These are phyloP conservation scores for Ictidomys tridecemlineatus DNA, from an alignment of 2,113 vertebrate genomes.

Conservation along the genomic window DNA sequence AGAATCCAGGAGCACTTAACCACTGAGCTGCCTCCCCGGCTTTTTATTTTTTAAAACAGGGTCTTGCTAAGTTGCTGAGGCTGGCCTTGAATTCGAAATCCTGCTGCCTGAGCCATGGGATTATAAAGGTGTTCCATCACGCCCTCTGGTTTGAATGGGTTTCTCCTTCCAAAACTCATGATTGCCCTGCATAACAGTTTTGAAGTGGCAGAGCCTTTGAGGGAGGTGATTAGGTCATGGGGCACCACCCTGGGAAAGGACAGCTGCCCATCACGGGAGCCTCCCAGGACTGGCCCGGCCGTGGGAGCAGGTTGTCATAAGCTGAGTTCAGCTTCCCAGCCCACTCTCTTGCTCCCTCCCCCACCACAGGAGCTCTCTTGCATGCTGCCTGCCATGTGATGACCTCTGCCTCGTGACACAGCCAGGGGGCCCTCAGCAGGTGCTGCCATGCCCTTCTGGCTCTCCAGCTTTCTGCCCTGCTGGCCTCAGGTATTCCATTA, in stretches of 20 bases:
- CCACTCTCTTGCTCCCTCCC: not conserved
- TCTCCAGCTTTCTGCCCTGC: not conserved
- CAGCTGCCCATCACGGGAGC: accelerated
- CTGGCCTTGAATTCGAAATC: too few relatives aligned
- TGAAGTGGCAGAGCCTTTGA: not conserved
- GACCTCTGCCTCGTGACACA: not conserved
- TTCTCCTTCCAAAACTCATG: not conserved
- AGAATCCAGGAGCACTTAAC: too few relatives aligned
- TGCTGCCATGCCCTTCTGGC: not conserved
- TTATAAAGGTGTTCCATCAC: too few relatives aligned
- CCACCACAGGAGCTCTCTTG: not conserved
- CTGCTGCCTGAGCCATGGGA: too few relatives aligned
- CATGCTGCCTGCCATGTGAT: not conserved
- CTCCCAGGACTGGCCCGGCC: not conserved
- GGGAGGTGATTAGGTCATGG: not conserved
- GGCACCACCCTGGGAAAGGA: not conserved
- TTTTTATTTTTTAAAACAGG: too few relatives aligned
- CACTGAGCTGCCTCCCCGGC: too few relatives aligned
- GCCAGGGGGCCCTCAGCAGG: not conserved
- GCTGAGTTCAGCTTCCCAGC: too few relatives aligned
- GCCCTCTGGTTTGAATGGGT: not conserved
- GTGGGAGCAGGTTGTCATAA: not conserved
- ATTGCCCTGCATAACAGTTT: not conserved
- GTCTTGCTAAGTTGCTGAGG: too few relatives aligned
- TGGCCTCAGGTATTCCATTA: not conserved